phyloP scores from a whole-genome alignment of 2,797 vertebrate genomes.

The Ctenosaura bakeri region DNA sequence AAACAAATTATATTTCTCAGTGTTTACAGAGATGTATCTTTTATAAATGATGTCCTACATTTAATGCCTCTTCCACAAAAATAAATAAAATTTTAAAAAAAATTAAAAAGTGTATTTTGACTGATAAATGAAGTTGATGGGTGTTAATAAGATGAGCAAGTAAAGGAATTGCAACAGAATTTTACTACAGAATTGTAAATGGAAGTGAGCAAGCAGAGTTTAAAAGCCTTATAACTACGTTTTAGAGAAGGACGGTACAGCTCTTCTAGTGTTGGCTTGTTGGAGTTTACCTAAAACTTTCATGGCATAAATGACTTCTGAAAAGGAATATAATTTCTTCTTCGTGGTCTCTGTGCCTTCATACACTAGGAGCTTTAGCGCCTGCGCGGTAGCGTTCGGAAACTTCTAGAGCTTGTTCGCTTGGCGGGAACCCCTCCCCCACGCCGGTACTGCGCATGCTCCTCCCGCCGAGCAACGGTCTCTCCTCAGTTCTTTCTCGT shows the following conservation, averaged over 20 bases:
- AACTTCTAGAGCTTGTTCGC: too few species aligned
- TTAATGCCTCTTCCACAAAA: not conserved
- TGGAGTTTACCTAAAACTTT: not conserved
- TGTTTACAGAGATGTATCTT: not conserved
- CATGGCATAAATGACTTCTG: not conserved
- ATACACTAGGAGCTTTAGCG: too few species aligned
- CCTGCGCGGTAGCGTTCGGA: too few species aligned
- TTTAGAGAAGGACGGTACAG: not conserved
- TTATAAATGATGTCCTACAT: not conserved
- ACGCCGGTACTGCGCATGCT: too few species aligned
- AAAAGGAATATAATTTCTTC: not conserved
- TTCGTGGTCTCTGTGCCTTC: too few species aligned
- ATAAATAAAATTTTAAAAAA: not conserved
- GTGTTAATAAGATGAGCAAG: not conserved
- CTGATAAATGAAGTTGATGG: not conserved
- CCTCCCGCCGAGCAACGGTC: too few species aligned
- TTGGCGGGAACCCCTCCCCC: too few species aligned
- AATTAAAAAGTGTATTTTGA: not conserved
- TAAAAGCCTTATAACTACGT: slow-evolving; percentile 8
- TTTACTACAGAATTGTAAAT: not conserved
- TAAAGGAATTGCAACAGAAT: not conserved
- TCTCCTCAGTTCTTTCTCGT: too few species aligned
- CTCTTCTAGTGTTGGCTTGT: not conserved
- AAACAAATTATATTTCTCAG: not conserved
- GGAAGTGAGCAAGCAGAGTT: not conserved